Base-by-base conservation (phyloP, 2,888 invertebrate genomes). In the Tachina lurida region DNA sequence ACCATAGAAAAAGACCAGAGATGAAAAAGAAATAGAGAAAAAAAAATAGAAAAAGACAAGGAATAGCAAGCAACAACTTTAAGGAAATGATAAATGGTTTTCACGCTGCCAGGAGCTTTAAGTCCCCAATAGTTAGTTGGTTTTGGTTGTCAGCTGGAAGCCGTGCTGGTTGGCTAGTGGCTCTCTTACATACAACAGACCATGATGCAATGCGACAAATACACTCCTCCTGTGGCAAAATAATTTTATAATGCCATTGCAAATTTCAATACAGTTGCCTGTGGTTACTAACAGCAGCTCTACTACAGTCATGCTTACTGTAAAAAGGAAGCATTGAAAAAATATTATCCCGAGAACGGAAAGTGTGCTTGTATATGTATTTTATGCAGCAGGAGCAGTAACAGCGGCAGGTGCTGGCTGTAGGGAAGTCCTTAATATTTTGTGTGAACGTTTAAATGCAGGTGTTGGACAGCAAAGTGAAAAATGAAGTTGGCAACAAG, bases 21-120 rank as follows among this genome's bases (percentile, higher is more conserved):
- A 22, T 19, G 10, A 47, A n/a, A 67, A 68, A 77, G n/a, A 10
- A 75, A 19, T 15, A 63, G 17, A 19, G 65, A 60, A 52, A 52
- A 54, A 63, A 12, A 49, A 58, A 49, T 17, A 54, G n/a, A 62
- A 54, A 45, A 10, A 74, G 12, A 80, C 22, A 22, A 41, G 47
- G 49, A 60, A 45, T 10, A 74, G 12, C 76, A 60, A 73, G 54
- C 76, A 80, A 73, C 79, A 79, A 73, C 31, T 71, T 80, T 71
- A 83, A 83, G 86, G 83, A 87, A 83, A 87, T 87, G 87, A 87
- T 87, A 87, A 87, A 87, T 87, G 87, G 81, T 71, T 75, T 87
- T 76, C 81, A 77, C 67, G 85, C 84, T 82, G 87, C 75, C 86
- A 87, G 87, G 87, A 87, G 84, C 76, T 84, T 86, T 73, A 83